phyloP scores from a whole-genome alignment of 2,113 vertebrate genomes.

The Plecturocebus donacophilus region DNA sequence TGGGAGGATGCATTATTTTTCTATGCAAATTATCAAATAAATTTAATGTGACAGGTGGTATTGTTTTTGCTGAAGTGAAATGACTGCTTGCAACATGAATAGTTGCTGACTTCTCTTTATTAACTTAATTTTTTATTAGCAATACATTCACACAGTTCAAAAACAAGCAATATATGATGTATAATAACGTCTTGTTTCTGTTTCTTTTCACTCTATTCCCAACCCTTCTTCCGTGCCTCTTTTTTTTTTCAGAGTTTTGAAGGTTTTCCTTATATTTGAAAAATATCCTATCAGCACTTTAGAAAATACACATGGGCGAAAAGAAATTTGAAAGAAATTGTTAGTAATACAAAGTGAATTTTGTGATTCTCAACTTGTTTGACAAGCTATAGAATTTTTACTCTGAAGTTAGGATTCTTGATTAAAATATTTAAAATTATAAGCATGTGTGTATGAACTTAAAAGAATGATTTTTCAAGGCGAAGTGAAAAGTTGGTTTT shows the following conservation, averaged over 20 bases:
- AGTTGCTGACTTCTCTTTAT: slow-evolving; percentile 1
- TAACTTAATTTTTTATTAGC: slow-evolving; percentile 46
- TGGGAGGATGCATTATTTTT: not conserved
- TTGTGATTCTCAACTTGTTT: not conserved
- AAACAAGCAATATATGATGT: not conserved
- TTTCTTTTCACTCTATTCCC: not conserved
- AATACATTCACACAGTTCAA: not conserved
- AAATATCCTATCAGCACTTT: not conserved
- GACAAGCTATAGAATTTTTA: not conserved
- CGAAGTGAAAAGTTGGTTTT: not conserved
- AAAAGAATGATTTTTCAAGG: slow-evolving; percentile 8
- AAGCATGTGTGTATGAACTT: not conserved
- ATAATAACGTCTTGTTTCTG: not conserved
- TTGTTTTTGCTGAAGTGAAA: slow-evolving; percentile 35
- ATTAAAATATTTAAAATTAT: slow-evolving; percentile 25
- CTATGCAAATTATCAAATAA: slow-evolving; percentile 47
- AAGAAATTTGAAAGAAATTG: slow-evolving; percentile 39
- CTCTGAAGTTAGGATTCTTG: slow-evolving; percentile 17
- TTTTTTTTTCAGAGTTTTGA: slow-evolving; percentile 46
- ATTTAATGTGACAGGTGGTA: slow-evolving; percentile 34
- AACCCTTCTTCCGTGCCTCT: not conserved
- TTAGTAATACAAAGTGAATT: not conserved
- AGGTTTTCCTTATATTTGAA: slow-evolving; percentile 41
- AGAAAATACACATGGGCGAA: not conserved
- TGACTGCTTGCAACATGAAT: not conserved